Percentiles rank a stretch among this genome's conserved stretches.
These are phyloP conservation scores for Hystrix brachyura DNA, from an alignment of 2,113 vertebrate genomes.

Conservation along the genomic window DNA sequence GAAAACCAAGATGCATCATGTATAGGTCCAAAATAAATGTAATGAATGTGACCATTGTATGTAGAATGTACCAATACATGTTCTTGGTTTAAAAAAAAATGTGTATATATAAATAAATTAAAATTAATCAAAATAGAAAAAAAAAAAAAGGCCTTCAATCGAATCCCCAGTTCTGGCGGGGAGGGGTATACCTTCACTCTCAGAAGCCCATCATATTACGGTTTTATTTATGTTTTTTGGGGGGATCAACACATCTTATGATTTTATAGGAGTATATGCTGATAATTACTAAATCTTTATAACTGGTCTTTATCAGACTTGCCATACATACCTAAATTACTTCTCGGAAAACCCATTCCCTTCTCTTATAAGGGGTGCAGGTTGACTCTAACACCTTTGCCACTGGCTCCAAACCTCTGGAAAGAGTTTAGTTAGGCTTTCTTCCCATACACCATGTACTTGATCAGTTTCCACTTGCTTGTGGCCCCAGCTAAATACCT, in stretches of 20 bases:
- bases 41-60: no score
- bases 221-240: not conserved
- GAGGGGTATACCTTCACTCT: not conserved
- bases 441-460: not conserved
- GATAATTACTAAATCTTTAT: conserved; percentile 17
- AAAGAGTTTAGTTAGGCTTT: not conserved
- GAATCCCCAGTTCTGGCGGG: not conserved
- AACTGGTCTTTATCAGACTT: conserved; percentile 7
- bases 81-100: no score
- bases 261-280: not conserved
- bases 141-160: not conserved
- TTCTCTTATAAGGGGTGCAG: not conserved
- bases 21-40: no score
- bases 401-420: not conserved
- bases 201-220: not conserved
- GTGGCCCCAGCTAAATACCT: not conserved
- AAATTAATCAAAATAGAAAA: no score
- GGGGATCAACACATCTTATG: not conserved
- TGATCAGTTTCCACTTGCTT: not conserved
- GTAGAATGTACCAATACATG: no score
- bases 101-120: no score
- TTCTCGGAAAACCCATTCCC: not conserved
- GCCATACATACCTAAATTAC: not conserved
- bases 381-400: not conserved
- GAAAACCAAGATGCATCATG: no score